Percentiles rank a stretch among this genome's conserved stretches.
Conservation (phyloP, 1,140 invertebrate genomes). For the Zaprionus camerounensis region DNA sequence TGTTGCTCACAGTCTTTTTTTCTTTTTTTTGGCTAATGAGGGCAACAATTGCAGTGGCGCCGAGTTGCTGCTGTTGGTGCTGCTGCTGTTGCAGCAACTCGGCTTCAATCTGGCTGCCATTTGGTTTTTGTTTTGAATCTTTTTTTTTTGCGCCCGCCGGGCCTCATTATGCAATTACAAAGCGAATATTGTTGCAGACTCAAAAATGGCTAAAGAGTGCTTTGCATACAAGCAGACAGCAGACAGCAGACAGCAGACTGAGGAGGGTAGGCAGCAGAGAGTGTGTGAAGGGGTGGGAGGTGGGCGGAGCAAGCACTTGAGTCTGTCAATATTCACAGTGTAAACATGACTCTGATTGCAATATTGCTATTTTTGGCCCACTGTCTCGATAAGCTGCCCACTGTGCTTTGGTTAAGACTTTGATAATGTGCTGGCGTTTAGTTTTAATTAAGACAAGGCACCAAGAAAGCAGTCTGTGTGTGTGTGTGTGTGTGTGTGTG, state of each 20-base stretch:
- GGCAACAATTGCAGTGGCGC: constrained; percentile 41
- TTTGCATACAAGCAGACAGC: neutral
- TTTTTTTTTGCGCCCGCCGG: constrained; percentile 32
- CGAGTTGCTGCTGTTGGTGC: constrained; percentile 9
- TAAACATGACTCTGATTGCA: neutral
- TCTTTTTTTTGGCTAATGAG: constrained; percentile 48
- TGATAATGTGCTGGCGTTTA: constrained; percentile 45
- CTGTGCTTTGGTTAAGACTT: constrained; percentile 3
- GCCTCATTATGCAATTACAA: constrained; percentile 74
- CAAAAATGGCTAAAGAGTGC: neutral
- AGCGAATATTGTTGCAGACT: constrained; percentile 30
- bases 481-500: neutral
- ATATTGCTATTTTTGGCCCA: neutral
- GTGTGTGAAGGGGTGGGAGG: neutral
- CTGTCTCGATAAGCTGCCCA: neutral
- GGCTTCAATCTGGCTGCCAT: constrained; percentile 33
- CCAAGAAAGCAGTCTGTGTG: neutral
- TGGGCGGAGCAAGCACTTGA: neutral
- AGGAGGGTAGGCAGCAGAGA: too few relatives aligned
- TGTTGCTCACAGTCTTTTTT: constrained; percentile 9
- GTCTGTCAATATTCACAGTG: neutral
- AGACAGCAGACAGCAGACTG: neutral
- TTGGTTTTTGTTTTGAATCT: constrained; percentile 25
- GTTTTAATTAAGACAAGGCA: constrained; percentile 39
- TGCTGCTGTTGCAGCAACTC: constrained; percentile 42